These are phyloP conservation scores for Drosophila burlai DNA, from an alignment of 1,140 invertebrate genomes.

Conservation along the genomic window DNA sequence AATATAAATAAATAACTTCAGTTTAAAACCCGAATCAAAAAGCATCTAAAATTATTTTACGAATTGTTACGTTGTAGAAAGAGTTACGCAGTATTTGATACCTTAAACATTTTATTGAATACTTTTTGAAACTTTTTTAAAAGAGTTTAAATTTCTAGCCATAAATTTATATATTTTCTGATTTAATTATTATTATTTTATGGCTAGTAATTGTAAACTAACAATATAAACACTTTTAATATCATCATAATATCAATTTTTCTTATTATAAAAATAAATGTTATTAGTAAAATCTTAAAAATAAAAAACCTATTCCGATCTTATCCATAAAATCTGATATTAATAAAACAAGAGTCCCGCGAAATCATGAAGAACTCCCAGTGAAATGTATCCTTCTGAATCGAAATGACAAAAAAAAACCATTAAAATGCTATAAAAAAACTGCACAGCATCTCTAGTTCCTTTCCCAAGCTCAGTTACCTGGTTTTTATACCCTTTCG, in stretches of 20 bases:
- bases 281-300: neutral
- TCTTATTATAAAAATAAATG: neutral
- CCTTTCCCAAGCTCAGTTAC: slow-evolving; percentile 38
- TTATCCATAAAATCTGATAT: neutral
- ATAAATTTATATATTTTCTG: too few relatives aligned
- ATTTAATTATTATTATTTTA: too few relatives aligned
- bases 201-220: too few relatives aligned
- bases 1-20: too few relatives aligned
- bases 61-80: neutral
- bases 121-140: neutral
- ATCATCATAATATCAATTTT: neutral
- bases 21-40: neutral
- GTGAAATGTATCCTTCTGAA: slow-evolving; percentile 13
- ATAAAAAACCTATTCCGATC: neutral
- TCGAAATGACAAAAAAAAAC: slow-evolving; percentile 25
- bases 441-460: slow-evolving; percentile 28
- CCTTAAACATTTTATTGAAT: neutral
- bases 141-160: too few relatives aligned
- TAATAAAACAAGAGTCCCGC: neutral
- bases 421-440: slow-evolving; percentile 23
- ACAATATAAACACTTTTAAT: neutral
- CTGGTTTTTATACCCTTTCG: slow-evolving; percentile 35
- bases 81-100: too few relatives aligned
- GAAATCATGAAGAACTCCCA: slow-evolving; percentile 1
- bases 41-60: neutral